Evolutionary conservation across 1,140 invertebrate genomes (phyloP), one percentile per base, ranked within the genome.

Genomic region (Macrobrachium rosenbergii): DNA sequence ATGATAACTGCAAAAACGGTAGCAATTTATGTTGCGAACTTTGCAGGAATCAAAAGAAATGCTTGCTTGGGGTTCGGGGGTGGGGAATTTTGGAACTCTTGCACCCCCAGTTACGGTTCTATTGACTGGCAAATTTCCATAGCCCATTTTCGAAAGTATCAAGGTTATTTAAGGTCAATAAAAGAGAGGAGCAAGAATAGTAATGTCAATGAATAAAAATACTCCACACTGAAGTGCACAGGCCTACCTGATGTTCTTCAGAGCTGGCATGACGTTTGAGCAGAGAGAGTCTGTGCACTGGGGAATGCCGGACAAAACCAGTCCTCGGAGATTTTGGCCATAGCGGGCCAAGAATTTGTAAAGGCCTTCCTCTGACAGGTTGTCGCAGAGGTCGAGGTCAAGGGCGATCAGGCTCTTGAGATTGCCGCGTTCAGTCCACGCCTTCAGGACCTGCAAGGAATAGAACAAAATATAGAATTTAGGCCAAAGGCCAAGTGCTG

Each of bases 221-320:
- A 64, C 63, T 17, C n/a, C 14, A 73, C 14, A n/a, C 89, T 85
- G 83, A 52, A 6, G n/a, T 28, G 17, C 16, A 2, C 17, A 69
- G 8, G 11, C 91, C 93, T 91, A 99, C 98, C 95, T 98, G 88
- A 97, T 95, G 92, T 98, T 98, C 79, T 94, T 96, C 11, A 99
- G 92, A 83, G 97, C 95, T 0, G 97, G 96, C 75, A 99, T 93
- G 59, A 98, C 95, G 89, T 96, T 96, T 92, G 97, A 96, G 97
- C 98, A 99, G 73, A 99, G 95, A 91, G 98, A 97, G 93, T 99
- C 99, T 1, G 98, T 98, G 89, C 99, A 96, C 91, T 99, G 98
- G 0, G 98, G 96, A 95, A 99, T 99, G 58, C 99, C 99, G 64
- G 96, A 97, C 1, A 99, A 93, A 84, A 95, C 95, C 23, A 99